Evolutionary conservation across 2,888 invertebrate genomes (phyloP).

Genomic region (Brachylomia viminalis): DNA sequence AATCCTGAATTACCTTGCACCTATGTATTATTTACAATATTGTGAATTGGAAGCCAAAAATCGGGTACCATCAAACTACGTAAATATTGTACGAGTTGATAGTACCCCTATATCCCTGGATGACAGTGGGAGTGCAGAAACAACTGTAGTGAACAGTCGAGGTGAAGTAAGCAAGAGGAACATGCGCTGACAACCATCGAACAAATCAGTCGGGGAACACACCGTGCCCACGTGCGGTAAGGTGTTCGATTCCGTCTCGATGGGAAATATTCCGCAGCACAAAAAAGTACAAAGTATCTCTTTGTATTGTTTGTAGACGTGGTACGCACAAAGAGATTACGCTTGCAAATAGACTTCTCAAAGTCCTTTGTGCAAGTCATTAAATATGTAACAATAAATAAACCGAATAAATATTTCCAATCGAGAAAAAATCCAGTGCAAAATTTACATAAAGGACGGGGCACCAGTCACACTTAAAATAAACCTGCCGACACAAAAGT

Average conservation of each 20-base stretch:
- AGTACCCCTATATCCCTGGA: constrained; percentile 50
- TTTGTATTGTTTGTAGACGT: constrained; percentile 28
- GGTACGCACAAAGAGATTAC: constrained; percentile 42
- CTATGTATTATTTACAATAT: constrained; percentile 14
- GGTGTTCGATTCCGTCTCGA: constrained; percentile 52
- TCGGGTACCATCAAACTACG: constrained; percentile 50
- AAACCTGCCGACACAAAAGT: constrained; percentile 60
- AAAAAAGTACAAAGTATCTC: constrained; percentile 22
- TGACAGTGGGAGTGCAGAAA: constrained; percentile 62
- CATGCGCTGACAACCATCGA: constrained; percentile 89
- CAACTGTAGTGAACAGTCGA: constrained; percentile 65
- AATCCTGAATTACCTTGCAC: constrained; percentile 5
- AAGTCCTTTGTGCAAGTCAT: constrained; percentile 44
- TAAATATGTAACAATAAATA: constrained; percentile 59
- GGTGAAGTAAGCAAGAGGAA: constrained; percentile 84
- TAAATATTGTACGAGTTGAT: constrained; percentile 36
- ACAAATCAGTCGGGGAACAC: constrained; percentile 64
- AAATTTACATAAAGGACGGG: constrained; percentile 66
- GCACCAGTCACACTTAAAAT: constrained; percentile 65
- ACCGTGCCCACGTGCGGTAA: constrained; percentile 68
- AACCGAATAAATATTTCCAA: constrained; percentile 58
- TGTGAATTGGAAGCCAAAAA: constrained; percentile 58
- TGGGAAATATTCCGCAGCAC: constrained; percentile 45
- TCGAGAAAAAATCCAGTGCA: constrained; percentile 59
- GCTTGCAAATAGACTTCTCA: constrained; percentile 43